phyloP scores from a whole-genome alignment of 2,113 vertebrate genomes.

The Mormoops blainvillei region DNA sequence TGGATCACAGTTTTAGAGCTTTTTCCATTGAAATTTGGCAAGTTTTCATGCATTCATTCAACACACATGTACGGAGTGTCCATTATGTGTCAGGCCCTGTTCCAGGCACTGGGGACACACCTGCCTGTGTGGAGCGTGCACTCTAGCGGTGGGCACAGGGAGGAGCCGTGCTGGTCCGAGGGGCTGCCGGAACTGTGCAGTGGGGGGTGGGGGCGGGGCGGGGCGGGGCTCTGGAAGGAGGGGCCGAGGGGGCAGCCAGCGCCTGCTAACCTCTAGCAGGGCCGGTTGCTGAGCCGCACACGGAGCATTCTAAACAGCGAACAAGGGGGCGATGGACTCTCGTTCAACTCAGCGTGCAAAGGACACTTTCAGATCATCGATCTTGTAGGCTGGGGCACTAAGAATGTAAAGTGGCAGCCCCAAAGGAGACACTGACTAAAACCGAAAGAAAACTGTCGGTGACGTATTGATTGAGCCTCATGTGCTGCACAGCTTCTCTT shows the following conservation, averaged over 20 bases:
- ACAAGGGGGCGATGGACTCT: neutral
- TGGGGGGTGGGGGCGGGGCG: no score
- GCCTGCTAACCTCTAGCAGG: slow-evolving; percentile 11
- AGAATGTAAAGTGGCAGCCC: slow-evolving; percentile 67
- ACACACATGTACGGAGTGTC: neutral
- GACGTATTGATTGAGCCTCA: slow-evolving; percentile 54
- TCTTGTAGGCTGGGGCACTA: slow-evolving; percentile 54
- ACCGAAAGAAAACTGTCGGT: slow-evolving; percentile 22
- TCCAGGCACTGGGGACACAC: neutral
- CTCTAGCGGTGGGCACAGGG: no score
- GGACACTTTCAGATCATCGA: slow-evolving; percentile 65
- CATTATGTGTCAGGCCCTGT: no score
- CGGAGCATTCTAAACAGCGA: slow-evolving; percentile 19
- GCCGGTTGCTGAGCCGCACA: neutral
- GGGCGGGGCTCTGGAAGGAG: neutral
- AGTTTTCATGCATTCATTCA: neutral
- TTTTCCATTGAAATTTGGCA: neutral
- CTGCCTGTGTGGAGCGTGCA: no score
- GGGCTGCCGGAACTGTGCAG: no score
- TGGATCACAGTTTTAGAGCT: neutral
- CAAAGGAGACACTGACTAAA: slow-evolving; percentile 55
- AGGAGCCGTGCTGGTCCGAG: no score
- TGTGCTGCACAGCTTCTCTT: accelerated
- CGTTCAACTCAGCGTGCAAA: slow-evolving; percentile 50
- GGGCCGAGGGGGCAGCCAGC: neutral